Conservation (phyloP, 1,140 invertebrate genomes). For the Macrobrachium rosenbergii region DNA sequence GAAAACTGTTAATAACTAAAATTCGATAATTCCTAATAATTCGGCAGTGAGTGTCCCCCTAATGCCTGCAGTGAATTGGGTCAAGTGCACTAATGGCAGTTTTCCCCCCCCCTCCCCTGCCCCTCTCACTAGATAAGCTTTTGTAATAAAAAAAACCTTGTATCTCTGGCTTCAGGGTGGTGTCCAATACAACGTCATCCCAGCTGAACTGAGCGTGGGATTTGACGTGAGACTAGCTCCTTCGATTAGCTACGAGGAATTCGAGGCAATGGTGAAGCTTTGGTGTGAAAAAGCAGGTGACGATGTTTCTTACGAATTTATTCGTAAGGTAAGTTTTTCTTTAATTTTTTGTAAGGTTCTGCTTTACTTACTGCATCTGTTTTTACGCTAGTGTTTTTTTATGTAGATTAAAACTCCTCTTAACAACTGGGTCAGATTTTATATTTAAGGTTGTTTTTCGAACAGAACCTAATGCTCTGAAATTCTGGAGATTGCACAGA, state of each 20-base stretch:
- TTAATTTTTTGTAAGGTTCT: background rate
- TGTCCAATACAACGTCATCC: slow-evolving; percentile 92
- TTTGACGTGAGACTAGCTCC: slow-evolving; percentile 88
- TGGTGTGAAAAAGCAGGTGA: slow-evolving; percentile 89
- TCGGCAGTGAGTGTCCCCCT: too few relatives aligned
- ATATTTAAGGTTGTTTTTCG: background rate
- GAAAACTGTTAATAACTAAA: too few relatives aligned
- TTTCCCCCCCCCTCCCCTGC: too few relatives aligned
- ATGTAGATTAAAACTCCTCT: background rate
- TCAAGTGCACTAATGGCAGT: too few relatives aligned
- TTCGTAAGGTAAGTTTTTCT: slow-evolving; percentile 74
- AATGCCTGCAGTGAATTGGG: too few relatives aligned
- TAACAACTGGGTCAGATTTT: too few relatives aligned
- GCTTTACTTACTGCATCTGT: too few relatives aligned
- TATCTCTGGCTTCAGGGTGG: slow-evolving; percentile 73
- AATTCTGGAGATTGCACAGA: too few relatives aligned
- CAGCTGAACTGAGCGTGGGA: slow-evolving; percentile 80
- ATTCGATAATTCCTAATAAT: too few relatives aligned
- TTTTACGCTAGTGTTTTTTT: background rate
- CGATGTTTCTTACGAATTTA: slow-evolving; percentile 81
- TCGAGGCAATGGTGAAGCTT: slow-evolving; percentile 80
- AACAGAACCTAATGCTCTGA: too few relatives aligned
- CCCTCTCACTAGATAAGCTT: too few relatives aligned
- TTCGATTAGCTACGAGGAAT: slow-evolving; percentile 71
- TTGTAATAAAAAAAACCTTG: too few relatives aligned